A percentile compares a stretch with the other conserved stretches of the same genome.
phyloP scores from a whole-genome alignment of 2,113 vertebrate genomes.

The Hydropotes inermis region DNA sequence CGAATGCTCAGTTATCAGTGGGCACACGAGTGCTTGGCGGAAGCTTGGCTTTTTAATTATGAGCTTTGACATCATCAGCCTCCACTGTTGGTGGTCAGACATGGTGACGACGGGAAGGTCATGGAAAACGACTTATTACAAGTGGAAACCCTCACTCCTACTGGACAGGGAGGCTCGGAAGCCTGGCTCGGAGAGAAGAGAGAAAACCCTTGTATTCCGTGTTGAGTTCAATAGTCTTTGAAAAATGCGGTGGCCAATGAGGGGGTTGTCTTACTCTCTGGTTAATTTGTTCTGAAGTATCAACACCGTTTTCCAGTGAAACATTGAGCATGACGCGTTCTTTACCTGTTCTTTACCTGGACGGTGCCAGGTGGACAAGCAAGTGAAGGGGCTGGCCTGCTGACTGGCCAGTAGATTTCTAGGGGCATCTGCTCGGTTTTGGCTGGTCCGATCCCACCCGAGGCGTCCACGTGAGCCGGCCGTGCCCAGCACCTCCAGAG shows the following conservation, averaged over 20 bases:
- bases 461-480: neutral
- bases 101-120: accelerated
- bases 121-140: neutral
- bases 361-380: neutral
- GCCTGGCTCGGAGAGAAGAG: neutral
- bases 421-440: neutral
- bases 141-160: neutral
- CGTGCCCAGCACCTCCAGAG: neutral
- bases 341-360: neutral
- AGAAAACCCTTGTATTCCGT: no score
- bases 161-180: accelerated
- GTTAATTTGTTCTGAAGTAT: neutral
- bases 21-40: accelerated
- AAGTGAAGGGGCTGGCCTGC: neutral
- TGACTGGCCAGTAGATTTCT: neutral
- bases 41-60: neutral
- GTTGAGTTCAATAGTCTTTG: no score
- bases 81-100: accelerated
- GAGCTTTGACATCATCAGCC: accelerated
- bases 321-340: accelerated
- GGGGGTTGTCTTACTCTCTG: neutral
- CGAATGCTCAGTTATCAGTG: accelerated
- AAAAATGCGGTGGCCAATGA: neutral
- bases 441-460: accelerated
- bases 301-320: neutral